Evolutionary conservation across 1,140 invertebrate genomes (phyloP).

Genomic region (Tetragonula clypearis): DNA sequence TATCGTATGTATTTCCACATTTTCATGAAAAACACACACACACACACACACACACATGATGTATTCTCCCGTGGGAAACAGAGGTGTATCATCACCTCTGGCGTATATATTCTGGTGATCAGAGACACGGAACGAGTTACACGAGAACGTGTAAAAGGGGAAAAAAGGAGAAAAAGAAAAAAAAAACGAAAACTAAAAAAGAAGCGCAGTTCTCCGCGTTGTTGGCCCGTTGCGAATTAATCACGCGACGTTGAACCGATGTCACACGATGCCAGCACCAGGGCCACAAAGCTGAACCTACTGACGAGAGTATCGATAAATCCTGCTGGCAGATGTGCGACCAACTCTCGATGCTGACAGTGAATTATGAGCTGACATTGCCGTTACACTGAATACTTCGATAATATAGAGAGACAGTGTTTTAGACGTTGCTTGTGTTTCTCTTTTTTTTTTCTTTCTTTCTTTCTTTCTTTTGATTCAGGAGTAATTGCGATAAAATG

Average conservation of each 20-base stretch:
- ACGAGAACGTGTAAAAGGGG: slow-evolving; percentile 14
- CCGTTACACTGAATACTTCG: background rate
- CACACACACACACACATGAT: background rate
- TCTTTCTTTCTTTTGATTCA: background rate
- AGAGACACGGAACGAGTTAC: background rate
- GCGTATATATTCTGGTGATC: background rate
- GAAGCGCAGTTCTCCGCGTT: slow-evolving; percentile 38
- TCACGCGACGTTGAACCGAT: slow-evolving; percentile 71
- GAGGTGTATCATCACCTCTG: background rate
- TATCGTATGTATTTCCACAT: background rate
- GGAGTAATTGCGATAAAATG: no score
- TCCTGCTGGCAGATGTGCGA: background rate
- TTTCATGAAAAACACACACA: background rate
- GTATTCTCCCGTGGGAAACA: background rate
- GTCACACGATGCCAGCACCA: slow-evolving; percentile 57
- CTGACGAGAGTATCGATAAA: background rate
- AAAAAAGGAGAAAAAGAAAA: slow-evolving; percentile 1
- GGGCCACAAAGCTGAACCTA: slow-evolving; percentile 56
- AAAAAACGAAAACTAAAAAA: background rate
- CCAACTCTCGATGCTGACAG: background rate
- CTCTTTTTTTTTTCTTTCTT: background rate
- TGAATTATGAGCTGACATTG: background rate
- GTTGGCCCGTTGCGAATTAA: slow-evolving; percentile 63
- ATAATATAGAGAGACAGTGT: background rate
- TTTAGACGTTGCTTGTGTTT: no score